Percentiles rank a stretch among this genome's conserved stretches.
Conservation (phyloP, 2,797 vertebrate genomes). For the Chelmon rostratus region DNA sequence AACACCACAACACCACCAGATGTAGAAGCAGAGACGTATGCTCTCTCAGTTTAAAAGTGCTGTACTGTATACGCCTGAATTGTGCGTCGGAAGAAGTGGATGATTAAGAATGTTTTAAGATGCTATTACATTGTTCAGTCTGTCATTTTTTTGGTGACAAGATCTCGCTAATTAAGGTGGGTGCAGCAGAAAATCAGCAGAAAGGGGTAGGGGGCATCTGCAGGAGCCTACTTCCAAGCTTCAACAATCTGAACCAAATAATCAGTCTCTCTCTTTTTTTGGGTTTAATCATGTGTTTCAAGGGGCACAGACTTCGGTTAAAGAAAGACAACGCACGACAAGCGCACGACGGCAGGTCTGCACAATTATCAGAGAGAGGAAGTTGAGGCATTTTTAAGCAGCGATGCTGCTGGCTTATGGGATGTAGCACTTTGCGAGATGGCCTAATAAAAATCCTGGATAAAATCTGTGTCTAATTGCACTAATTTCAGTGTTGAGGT, state of each 20-base stretch:
- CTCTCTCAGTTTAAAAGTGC: neutral
- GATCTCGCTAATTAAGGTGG: neutral
- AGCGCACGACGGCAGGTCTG: neutral
- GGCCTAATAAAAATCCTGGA: neutral
- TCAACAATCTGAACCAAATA: conserved; percentile 9
- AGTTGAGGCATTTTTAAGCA: neutral
- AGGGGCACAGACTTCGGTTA: neutral
- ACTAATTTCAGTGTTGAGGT: neutral
- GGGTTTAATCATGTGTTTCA: conserved; percentile 12
- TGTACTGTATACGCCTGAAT: neutral
- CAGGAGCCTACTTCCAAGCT: conserved; percentile 8
- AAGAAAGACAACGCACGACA: neutral
- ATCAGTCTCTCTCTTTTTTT: conserved; percentile 1
- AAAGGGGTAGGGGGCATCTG: neutral
- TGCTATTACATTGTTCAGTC: neutral
- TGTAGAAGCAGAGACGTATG: neutral
- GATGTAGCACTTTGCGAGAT: neutral
- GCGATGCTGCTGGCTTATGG: neutral
- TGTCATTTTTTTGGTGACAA: neutral
- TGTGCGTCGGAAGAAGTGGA: neutral
- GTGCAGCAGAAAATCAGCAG: neutral
- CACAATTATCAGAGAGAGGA: neutral
- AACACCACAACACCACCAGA: conserved; percentile 15
- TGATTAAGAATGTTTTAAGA: neutral
- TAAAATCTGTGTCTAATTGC: neutral